Percentiles rank a stretch among this genome's conserved stretches.
Conservation (phyloP, 2,888 invertebrate species). For the Cheilosia soror region DNA sequence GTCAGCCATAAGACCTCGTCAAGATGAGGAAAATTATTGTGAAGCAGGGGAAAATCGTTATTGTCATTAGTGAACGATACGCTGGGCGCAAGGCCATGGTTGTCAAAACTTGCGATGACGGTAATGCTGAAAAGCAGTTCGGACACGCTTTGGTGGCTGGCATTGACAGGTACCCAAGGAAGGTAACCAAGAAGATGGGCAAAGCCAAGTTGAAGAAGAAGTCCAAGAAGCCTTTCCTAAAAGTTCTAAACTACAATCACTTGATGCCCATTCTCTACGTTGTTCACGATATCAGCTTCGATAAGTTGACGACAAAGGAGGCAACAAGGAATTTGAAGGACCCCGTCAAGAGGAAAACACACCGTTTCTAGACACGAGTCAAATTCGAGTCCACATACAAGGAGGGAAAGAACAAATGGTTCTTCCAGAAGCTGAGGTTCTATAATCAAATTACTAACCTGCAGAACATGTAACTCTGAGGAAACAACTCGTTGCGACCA, state of each 20-base stretch:
- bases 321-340: constrained; percentile 96
- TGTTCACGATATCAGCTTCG: constrained; percentile 95
- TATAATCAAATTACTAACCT: constrained; percentile 85
- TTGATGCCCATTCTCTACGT: constrained; percentile 97
- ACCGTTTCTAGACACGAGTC: constrained; percentile 96
- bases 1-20: constrained; percentile 83
- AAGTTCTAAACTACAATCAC: constrained; percentile 95
- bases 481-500: constrained; percentile 4
- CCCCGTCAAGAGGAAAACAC: constrained; percentile 97
- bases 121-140: constrained; percentile 97
- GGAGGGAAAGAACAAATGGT: constrained; percentile 99
- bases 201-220: constrained; percentile 97
- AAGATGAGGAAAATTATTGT: constrained; percentile 99
- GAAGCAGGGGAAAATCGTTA: constrained; percentile 99
- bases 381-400: constrained; percentile 99
- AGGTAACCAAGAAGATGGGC: constrained; percentile 97
- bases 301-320: constrained; percentile 92
- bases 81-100: constrained; percentile 99
- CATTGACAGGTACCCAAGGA: constrained; percentile 98
- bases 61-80: constrained; percentile 99
- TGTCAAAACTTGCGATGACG: constrained; percentile 98
- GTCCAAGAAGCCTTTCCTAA: constrained; percentile 98
- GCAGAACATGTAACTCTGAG: neutral
- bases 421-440: constrained; percentile 99
- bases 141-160: constrained; percentile 99